phyloP scores from a whole-genome alignment of 2,113 vertebrate genomes.

The Pyxicephalus adspersus region DNA sequence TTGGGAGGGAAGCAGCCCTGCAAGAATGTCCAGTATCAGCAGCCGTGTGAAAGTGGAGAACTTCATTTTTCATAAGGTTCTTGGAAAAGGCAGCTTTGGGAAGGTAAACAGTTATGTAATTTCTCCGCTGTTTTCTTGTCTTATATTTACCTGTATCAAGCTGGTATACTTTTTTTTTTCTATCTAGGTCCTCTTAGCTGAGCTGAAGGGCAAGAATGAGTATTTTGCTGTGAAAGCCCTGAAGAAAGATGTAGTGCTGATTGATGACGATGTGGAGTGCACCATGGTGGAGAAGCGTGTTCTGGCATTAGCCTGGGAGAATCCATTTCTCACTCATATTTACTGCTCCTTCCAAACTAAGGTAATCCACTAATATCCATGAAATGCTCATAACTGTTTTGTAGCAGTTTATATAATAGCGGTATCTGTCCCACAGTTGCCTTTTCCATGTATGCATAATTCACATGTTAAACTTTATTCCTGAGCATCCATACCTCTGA shows the following conservation, averaged over 20 bases:
- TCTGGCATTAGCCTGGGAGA: slow-evolving; percentile 92
- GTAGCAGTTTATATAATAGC: too few relatives aligned
- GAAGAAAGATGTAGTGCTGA: slow-evolving; percentile 98
- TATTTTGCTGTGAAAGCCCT: slow-evolving; percentile 94
- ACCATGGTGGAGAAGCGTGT: slow-evolving; percentile 98
- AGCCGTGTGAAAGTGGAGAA: slow-evolving; percentile 78
- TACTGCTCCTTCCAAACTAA: slow-evolving; percentile 95
- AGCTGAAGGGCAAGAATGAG: slow-evolving; percentile 87
- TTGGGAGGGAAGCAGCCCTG: slow-evolving; percentile 80
- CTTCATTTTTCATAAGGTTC: slow-evolving; percentile 91
- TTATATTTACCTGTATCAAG: too few relatives aligned
- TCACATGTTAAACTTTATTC: too few relatives aligned
- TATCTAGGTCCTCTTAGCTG: slow-evolving; percentile 92
- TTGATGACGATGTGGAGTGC: slow-evolving; percentile 96
- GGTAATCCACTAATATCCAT: slow-evolving; percentile 65
- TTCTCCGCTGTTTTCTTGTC: background rate
- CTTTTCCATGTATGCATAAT: too few relatives aligned
- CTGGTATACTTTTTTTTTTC: background rate
- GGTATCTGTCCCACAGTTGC: too few relatives aligned
- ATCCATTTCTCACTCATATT: slow-evolving; percentile 95
- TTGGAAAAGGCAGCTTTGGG: slow-evolving; percentile 98
- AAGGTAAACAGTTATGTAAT: slow-evolving; percentile 76
- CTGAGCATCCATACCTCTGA: too few relatives aligned
- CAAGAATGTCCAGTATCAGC: slow-evolving; percentile 67
- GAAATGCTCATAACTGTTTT: too few relatives aligned